These are phyloP conservation scores for Brachirus orientalis DNA, from an alignment of 2,113 vertebrate genomes.

Conservation along the genomic window DNA sequence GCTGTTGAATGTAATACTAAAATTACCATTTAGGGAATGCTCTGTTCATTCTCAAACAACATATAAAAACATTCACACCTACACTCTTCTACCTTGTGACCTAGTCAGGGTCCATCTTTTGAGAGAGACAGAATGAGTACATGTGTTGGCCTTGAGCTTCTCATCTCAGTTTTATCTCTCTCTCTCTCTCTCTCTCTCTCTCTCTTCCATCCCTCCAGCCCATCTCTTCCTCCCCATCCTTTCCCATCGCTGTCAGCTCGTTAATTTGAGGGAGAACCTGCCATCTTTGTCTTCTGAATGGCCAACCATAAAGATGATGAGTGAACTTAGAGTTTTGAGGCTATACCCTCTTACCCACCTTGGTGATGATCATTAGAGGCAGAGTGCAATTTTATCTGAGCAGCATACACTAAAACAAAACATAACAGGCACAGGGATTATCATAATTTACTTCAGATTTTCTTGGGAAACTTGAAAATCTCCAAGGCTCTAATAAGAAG, in stretches of 20 bases:
- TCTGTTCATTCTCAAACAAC: background rate
- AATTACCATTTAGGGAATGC: background rate
- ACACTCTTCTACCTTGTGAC: background rate
- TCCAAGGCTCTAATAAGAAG: no score
- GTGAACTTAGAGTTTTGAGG: conserved; percentile 67
- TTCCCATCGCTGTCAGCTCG: conserved; percentile 58
- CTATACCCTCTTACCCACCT: conserved; percentile 57
- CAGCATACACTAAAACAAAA: background rate
- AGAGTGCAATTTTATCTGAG: conserved; percentile 2
- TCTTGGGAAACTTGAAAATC: no score
- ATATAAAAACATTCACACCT: conserved; percentile 6
- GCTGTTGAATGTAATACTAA: background rate
- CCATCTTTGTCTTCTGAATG: conserved; percentile 73
- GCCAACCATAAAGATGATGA: conserved; percentile 70
- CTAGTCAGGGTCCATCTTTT: conserved; percentile 25
- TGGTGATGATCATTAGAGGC: conserved; percentile 53
- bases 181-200: conserved; percentile 12
- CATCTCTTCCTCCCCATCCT: conserved; percentile 42
- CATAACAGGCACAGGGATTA: background rate
- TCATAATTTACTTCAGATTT: background rate
- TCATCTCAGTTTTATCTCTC: conserved; percentile 60
- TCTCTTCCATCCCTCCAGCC: conserved; percentile 36
- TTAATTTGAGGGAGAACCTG: conserved; percentile 76
- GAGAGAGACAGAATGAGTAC: conserved; percentile 31
- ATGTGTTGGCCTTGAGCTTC: conserved; percentile 62